phyloP scores from a whole-genome alignment of 2,113 vertebrate species.

The Rhinolophus sinicus region DNA sequence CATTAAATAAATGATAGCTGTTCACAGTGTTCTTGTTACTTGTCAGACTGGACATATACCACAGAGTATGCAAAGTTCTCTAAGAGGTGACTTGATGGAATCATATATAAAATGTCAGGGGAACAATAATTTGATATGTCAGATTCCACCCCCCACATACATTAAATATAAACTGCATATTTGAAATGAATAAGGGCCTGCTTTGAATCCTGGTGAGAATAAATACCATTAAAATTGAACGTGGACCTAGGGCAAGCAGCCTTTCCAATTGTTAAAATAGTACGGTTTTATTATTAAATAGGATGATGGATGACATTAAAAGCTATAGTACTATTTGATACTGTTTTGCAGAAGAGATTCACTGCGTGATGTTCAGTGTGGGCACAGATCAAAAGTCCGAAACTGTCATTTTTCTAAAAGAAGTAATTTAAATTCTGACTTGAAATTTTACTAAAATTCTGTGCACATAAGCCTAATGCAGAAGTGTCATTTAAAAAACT shows the following conservation, averaged over 20 bases:
- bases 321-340: background rate
- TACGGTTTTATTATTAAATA: conserved; percentile 67
- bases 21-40: background rate
- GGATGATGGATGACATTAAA: conserved; percentile 65
- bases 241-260: background rate
- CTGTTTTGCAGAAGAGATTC: conserved; percentile 51
- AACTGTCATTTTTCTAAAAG: conserved; percentile 56
- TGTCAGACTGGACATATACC: background rate
- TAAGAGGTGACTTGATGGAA: background rate
- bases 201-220: conserved; percentile 47
- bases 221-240: conserved; percentile 25
- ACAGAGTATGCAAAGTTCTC: background rate
- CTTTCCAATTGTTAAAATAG: conserved; percentile 38
- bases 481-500: background rate
- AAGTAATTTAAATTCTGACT: conserved; percentile 26
- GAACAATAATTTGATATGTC: conserved; percentile 26
- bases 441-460: conserved; percentile 59
- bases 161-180: conserved; percentile 61
- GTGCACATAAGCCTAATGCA: background rate
- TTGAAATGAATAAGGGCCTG: conserved; percentile 20
- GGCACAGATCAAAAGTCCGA: conserved; percentile 54
- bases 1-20: background rate
- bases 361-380: background rate
- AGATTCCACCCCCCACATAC: background rate
- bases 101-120: conserved; percentile 1